These are phyloP conservation scores for Stegostoma tigrinum DNA, from an alignment of 2,113 vertebrate species.

Conservation along the genomic window DNA sequence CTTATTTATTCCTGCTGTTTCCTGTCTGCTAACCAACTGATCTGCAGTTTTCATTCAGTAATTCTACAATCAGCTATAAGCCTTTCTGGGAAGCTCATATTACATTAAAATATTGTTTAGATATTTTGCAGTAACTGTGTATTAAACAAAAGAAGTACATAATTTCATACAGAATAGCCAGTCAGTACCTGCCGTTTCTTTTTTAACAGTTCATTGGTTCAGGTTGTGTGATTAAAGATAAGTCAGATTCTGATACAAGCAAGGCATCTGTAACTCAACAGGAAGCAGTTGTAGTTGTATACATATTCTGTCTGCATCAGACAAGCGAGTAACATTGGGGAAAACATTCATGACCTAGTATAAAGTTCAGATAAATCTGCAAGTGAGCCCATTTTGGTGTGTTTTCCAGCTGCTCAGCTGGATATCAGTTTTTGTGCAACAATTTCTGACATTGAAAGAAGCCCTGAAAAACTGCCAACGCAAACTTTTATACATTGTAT, in stretches of 20 bases:
- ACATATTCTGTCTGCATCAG: slow-evolving; percentile 41
- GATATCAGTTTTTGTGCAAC: background rate
- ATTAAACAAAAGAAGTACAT: background rate
- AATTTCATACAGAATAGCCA: background rate
- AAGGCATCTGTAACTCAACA: slow-evolving; percentile 40
- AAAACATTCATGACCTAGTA: slow-evolving; percentile 42
- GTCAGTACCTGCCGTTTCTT: background rate
- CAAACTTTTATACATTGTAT: background rate
- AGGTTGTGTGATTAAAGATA: slow-evolving; percentile 25
- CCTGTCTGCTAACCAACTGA: background rate
- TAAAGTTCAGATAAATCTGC: slow-evolving; percentile 25
- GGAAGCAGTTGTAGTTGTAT: slow-evolving; percentile 43
- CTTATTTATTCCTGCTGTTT: no score
- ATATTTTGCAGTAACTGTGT: background rate
- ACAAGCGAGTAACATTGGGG: slow-evolving; percentile 40
- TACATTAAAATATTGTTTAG: background rate
- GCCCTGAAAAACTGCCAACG: background rate
- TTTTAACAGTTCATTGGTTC: background rate
- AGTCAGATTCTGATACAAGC: background rate
- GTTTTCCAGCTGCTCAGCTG: slow-evolving; percentile 23
- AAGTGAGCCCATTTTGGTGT: background rate
- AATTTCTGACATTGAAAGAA: background rate
- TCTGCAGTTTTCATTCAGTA: background rate
- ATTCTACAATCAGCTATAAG: background rate
- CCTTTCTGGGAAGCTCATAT: background rate